Base-by-base conservation (phyloP, 2,888 invertebrate genomes). In the Ctenicera cuprea region DNA sequence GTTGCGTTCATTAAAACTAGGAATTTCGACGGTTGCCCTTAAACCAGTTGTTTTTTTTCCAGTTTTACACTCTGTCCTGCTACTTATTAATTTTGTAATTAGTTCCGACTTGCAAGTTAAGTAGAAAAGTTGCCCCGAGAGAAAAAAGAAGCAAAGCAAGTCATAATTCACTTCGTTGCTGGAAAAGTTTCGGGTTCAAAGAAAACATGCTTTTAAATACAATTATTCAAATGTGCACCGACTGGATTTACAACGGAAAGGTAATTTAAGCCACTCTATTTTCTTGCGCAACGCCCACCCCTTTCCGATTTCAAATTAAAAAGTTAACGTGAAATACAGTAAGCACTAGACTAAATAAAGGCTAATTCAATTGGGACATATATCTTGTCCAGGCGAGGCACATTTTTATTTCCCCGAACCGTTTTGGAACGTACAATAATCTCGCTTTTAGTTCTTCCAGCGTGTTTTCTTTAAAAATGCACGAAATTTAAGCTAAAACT, bases 1-100 rank as follows among this genome's bases (percentile, higher is more conserved):
- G 78, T 79, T 80, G 76, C 79, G 79, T 79, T 79, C 80, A 79
- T 80, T 79, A 79, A 77, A 70, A 71, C 73, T 62, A 65, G 66
- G 59, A 74, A 61, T 62, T 63, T 59, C 38, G 41, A 48, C 66
- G 64, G 61, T 59, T 61, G 33, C 61, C 50, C 38, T 30, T 33
- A 33, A 9, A 33, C 8, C 9, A 3, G 37, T 38, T 26, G 14
- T 50, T 50, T 45, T 59, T 59, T 68, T 61, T 30, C 14, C 16
- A 20, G 16, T 63, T 71, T 64, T 63, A 52, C 70, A 52, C 52
- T 70, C 52, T 62, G 50, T 38, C 61, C 45, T 20, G 38, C 65
- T 73, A 63, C 74, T 71, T 74, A 74, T 71, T 74, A 74, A 74
- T 74, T 74, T 71, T 71, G 33, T 74, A 74, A 74, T 74, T 74